Evolutionary conservation across 2,888 invertebrate genomes (phyloP).

Genomic region (Acanthopleura granulata): DNA sequence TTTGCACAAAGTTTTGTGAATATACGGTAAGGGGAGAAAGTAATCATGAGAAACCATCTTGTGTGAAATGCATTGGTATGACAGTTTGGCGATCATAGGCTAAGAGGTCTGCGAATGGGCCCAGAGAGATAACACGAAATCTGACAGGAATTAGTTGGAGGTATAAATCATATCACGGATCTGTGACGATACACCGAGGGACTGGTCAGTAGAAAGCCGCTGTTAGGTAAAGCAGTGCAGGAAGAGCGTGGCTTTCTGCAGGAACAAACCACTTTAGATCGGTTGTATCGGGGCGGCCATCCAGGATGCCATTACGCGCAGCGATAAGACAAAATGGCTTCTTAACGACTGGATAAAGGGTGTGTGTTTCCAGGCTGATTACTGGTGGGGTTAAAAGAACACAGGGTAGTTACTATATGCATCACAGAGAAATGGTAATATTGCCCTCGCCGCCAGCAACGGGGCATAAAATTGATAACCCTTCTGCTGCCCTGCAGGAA

Average conservation of each 20-base stretch:
- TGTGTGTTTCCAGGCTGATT: conserved; percentile 10
- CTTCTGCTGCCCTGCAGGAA: background rate
- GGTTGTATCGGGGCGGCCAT: no score
- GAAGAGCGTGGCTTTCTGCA: background rate
- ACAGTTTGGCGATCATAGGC: no score
- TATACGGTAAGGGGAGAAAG: no score
- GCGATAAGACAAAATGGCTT: background rate
- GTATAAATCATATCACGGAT: no score
- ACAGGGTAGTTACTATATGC: background rate
- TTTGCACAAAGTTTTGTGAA: no score
- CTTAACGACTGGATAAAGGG: conserved; percentile 7
- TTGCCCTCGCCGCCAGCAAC: conserved; percentile 3
- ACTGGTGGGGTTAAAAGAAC: background rate
- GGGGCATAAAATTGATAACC: conserved; percentile 16
- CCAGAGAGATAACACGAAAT: no score
- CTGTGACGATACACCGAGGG: no score
- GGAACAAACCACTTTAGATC: background rate
- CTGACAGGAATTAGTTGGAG: no score
- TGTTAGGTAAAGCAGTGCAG: background rate
- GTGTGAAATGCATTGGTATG: no score
- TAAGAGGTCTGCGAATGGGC: no score
- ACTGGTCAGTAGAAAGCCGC: background rate
- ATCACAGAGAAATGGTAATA: background rate
- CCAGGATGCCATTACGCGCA: no score
- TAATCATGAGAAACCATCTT: no score